Evolutionary conservation across 2,797 vertebrate genomes (phyloP), one percentile per base, ranked within the genome.

Genomic region (Bradypus variegatus): DNA sequence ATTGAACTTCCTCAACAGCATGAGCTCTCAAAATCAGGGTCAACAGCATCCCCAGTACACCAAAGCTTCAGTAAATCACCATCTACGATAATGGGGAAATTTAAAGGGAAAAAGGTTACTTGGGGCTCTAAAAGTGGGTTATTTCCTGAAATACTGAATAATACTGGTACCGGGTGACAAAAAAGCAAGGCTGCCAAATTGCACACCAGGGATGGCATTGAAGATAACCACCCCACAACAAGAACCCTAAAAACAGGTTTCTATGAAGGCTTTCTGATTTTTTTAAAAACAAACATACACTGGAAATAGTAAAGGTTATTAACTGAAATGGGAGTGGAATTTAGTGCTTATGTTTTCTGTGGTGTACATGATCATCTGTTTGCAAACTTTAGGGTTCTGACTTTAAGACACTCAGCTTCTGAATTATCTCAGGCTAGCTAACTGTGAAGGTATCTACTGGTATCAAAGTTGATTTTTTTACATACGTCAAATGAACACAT

Each of bases 271-370:
- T 91, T 75, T 41, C 58, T 3, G 60, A 76, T 95, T 79, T 21
- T 19, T 45, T 87, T 67, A 80, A 78, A 36, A 87, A 94, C 21
- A 79, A 88, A 88, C 79, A 87, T 60, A 93, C 72, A 69, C 14
- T 60, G 75, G 55, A 75, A 69, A n/a, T 14, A 15, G 55, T 45
- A 78, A 72, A 80, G 64, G 27, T 78, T 78, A 33, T 38, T 62
- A 65, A 64, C 9, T 6, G 31, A 64, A 41, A 29, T 2, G 69
- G 70, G 48, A 45, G 25, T 2, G 64, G 70, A 41, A 45, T 18
- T 29, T 12, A n/a, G 75, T 6, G 31, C 29, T 21, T 8, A 58
- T 33, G 9, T 80, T 72, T 67, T 65, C 65, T 8, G 25, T 25
- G 65, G 72, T 25, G 10, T 36, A 3, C 3, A 67, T 36, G 84